phyloP scores from a whole-genome alignment of 1,140 invertebrate genomes.

The Drosophila rufa region DNA sequence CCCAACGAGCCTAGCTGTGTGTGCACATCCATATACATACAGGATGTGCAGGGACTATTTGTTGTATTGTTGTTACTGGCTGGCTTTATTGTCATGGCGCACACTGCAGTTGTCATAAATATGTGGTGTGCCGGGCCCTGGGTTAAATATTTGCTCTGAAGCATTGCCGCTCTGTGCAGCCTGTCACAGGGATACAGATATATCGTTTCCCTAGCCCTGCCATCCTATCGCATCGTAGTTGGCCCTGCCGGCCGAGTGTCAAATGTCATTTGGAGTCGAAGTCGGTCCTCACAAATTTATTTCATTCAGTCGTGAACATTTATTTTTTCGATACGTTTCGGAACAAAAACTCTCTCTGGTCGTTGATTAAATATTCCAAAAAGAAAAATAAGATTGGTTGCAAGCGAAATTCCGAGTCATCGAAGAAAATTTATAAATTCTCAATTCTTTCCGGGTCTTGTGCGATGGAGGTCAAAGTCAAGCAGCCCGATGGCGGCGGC shows the following conservation, averaged over 20 bases:
- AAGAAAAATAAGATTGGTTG: constrained; percentile 13
- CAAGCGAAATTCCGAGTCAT: constrained; percentile 55
- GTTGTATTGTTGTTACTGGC: constrained; percentile 26
- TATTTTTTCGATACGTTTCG: constrained; percentile 61
- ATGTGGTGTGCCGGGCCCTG: not conserved
- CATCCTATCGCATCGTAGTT: constrained; percentile 7
- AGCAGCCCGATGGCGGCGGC: not conserved
- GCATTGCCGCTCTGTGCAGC: constrained; percentile 18
- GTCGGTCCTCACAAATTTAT: not conserved
- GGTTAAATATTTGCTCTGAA: constrained; percentile 19
- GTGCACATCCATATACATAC: not conserved
- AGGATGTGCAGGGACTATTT: not conserved
- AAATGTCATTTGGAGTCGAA: constrained; percentile 27
- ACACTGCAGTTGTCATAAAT: constrained; percentile 48
- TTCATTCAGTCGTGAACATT: constrained; percentile 64
- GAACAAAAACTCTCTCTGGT: constrained; percentile 27
- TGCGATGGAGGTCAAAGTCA: constrained; percentile 8
- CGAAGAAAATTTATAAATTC: constrained; percentile 32
- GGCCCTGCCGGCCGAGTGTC: constrained; percentile 21
- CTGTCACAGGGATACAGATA: not conserved
- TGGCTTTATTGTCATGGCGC: constrained; percentile 28
- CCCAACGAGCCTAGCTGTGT: constrained; percentile 5
- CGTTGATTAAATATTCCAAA: constrained; percentile 7
- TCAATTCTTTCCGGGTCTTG: constrained; percentile 15
- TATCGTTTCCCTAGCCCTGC: too few relatives aligned